phyloP scores from a whole-genome alignment of 2,113 vertebrate genomes.

The Gnathonemus longibarbis region DNA sequence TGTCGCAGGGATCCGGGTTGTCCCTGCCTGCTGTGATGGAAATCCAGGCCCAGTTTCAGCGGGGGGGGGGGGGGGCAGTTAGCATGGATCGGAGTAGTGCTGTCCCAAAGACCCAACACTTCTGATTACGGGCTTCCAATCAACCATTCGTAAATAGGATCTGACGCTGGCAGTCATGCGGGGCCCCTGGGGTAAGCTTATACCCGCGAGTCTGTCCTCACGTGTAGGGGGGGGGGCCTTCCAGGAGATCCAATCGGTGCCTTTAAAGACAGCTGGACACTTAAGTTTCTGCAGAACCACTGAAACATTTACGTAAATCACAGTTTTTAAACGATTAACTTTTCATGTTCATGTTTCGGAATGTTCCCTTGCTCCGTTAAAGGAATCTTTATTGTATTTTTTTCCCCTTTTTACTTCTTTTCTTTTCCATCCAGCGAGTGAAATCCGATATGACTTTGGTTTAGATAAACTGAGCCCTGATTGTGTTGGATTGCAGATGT shows the following conservation, averaged over 20 bases:
- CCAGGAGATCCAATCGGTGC: neutral
- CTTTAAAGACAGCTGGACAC: neutral
- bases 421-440: conserved; percentile 1
- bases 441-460: neutral
- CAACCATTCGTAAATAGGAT: conserved; percentile 38
- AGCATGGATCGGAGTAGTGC: conserved; percentile 31
- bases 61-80: conserved; percentile 15
- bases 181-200: conserved; percentile 36
- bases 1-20: neutral
- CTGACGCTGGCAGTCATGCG: conserved; percentile 31
- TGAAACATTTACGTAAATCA: neutral
- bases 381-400: neutral
- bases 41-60: neutral
- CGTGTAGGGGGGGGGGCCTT: neutral
- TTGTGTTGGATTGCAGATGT: neutral
- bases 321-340: neutral
- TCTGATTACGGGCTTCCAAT: conserved; percentile 33
- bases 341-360: neutral
- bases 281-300: neutral
- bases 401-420: neutral
- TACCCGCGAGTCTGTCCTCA: conserved; percentile 4
- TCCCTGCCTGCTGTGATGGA: neutral
- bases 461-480: neutral
- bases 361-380: neutral
- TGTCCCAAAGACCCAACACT: conserved; percentile 43